Evolutionary conservation across 2,888 invertebrate genomes (phyloP).

Genomic region (Epistrophe eligans): DNA sequence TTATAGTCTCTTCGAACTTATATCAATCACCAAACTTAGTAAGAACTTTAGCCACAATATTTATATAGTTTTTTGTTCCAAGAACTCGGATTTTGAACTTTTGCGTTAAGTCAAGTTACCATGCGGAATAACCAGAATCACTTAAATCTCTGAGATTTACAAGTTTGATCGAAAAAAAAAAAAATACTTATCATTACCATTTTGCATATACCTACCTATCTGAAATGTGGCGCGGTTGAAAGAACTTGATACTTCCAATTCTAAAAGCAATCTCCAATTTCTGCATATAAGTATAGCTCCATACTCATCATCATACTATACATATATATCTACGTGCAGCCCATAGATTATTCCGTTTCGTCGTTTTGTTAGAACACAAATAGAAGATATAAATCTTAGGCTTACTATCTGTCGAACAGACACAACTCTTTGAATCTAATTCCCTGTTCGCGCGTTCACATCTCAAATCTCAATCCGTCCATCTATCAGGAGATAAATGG

Average conservation of each 20-base stretch:
- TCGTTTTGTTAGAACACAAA: conserved; percentile 45
- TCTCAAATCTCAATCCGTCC: conserved; percentile 71
- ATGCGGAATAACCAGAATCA: conserved; percentile 7
- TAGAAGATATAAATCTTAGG: conserved; percentile 74
- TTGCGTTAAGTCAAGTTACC: conserved; percentile 33
- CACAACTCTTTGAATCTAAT: conserved; percentile 67
- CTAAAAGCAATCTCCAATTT: conserved; percentile 36
- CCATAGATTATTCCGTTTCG: conserved; percentile 61
- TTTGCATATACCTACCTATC: neutral
- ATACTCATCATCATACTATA: neutral
- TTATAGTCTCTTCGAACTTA: conserved; percentile 19
- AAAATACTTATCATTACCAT: conserved; percentile 57
- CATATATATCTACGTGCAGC: conserved; percentile 1
- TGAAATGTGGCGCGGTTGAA: neutral
- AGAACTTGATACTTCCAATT: conserved; percentile 7
- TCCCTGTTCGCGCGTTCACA: conserved; percentile 71
- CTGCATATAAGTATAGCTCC: neutral
- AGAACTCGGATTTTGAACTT: conserved; percentile 57
- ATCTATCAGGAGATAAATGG: conserved; percentile 74
- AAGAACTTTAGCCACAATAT: conserved; percentile 55
- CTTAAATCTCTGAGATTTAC: conserved; percentile 50
- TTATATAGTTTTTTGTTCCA: neutral
- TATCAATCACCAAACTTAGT: conserved; percentile 54
- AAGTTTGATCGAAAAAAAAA: conserved; percentile 58
- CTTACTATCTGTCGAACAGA: conserved; percentile 64